Percentiles rank a stretch among this genome's conserved stretches.
Evolutionary conservation across 2,113 vertebrate species (phyloP).

Genomic region (Poecilia latipinna): DNA sequence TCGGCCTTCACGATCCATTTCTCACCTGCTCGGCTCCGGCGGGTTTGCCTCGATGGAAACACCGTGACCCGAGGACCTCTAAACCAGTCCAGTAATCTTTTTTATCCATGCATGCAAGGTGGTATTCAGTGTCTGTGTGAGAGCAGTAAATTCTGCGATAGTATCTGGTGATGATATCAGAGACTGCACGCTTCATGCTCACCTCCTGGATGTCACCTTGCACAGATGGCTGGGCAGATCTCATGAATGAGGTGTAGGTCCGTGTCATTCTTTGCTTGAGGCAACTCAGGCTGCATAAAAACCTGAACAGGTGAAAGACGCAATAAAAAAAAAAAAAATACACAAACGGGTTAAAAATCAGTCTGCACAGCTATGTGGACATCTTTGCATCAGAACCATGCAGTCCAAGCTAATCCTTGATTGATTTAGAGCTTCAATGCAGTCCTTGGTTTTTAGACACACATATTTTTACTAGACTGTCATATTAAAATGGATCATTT

Average conservation of each 20-base stretch:
- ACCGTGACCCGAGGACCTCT: conserved; percentile 13
- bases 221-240: conserved; percentile 35
- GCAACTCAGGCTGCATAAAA: neutral
- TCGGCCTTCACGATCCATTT: conserved; percentile 29
- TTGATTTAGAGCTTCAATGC: too few relatives aligned
- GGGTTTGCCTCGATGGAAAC: conserved; percentile 24
- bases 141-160: conserved; percentile 50
- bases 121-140: conserved; percentile 38
- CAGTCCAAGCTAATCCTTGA: too few relatives aligned
- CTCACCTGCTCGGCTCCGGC: conserved; percentile 17
- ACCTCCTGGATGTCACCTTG: conserved; percentile 62
- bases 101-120: conserved; percentile 26
- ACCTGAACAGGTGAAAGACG: neutral
- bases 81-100: conserved; percentile 47
- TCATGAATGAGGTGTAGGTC: conserved; percentile 19
- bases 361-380: neutral
- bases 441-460: too few relatives aligned
- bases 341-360: neutral
- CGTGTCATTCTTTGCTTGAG: conserved; percentile 25
- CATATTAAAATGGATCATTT: too few relatives aligned
- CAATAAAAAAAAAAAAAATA: neutral
- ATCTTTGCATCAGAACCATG: neutral
- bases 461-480: too few relatives aligned
- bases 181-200: conserved; percentile 18
- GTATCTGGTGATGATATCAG: conserved; percentile 54